phyloP scores from a whole-genome alignment of 2,797 vertebrate species.

The Tadarida brasiliensis region DNA sequence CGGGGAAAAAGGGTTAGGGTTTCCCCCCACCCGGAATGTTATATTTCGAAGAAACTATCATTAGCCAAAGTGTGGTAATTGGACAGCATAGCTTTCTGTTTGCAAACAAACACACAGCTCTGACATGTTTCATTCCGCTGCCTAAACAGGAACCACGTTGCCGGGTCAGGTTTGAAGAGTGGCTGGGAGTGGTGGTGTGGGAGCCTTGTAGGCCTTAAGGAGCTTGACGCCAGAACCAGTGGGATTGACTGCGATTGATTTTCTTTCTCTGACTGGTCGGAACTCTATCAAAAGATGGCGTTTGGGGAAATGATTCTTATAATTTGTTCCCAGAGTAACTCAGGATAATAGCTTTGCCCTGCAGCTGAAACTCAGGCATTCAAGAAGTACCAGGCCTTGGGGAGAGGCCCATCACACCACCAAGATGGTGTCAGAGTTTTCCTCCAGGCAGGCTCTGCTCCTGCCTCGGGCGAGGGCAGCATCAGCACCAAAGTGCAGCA shows the following conservation, averaged over 20 bases:
- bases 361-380: background rate
- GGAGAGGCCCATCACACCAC: background rate
- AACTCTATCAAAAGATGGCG: slow-evolving; percentile 11
- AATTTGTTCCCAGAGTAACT: slow-evolving; percentile 53
- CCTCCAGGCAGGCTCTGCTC: background rate
- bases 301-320: slow-evolving; percentile 32
- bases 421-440: background rate
- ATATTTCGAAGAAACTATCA: slow-evolving; percentile 31
- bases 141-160: background rate
- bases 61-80: background rate
- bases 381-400: background rate
- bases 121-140: background rate
- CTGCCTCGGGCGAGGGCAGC: background rate
- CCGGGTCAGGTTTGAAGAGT: background rate
- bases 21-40: background rate
- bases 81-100: background rate
- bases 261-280: background rate
- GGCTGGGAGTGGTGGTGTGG: background rate
- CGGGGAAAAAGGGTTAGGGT: background rate
- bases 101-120: background rate
- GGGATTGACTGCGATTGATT: background rate
- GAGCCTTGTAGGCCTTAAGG: background rate
- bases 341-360: slow-evolving; percentile 10
- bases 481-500: background rate
- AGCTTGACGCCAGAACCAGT: background rate